phyloP scores from a whole-genome alignment of 2,888 invertebrate genomes.

The Adineta ricciae region DNA sequence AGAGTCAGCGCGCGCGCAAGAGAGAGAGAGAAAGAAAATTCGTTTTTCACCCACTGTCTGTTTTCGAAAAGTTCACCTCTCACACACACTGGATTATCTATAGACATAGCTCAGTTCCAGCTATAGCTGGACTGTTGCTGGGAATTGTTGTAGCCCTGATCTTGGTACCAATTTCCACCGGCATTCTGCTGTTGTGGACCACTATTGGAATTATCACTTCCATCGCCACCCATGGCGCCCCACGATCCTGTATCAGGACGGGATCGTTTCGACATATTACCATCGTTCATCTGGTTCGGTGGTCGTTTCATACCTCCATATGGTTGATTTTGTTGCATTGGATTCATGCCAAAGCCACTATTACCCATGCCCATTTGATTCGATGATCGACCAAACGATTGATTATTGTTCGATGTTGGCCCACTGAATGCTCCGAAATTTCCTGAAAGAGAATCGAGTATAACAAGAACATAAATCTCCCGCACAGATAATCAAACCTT shows the following conservation, averaged over 20 bases:
- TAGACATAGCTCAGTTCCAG: constrained; percentile 1
- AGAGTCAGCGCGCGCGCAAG: neutral
- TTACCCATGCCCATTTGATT: neutral
- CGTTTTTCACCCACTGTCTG: neutral
- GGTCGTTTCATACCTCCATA: constrained; percentile 22
- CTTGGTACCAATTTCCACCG: constrained; percentile 15
- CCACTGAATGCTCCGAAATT: neutral
- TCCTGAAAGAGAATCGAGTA: neutral
- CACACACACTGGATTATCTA: constrained; percentile 7
- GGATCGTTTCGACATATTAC: neutral
- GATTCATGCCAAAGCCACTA: neutral
- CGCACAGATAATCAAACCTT: neutral
- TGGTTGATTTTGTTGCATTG: neutral
- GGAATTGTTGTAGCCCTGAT: constrained; percentile 1
- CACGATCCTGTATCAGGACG: neutral
- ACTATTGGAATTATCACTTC: constrained; percentile 1
- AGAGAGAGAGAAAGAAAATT: neutral
- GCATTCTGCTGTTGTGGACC: constrained; percentile 2
- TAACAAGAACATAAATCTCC: too few species aligned
- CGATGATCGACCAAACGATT: neutral
- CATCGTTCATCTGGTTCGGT: constrained; percentile 5
- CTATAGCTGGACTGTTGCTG: neutral
- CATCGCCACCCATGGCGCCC: neutral
- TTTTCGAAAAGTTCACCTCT: constrained; percentile 18
- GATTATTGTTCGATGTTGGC: neutral